These are phyloP conservation scores for Prosopocoilus inquinatus DNA, from an alignment of 2,888 invertebrate genomes.

Conservation along the genomic window DNA sequence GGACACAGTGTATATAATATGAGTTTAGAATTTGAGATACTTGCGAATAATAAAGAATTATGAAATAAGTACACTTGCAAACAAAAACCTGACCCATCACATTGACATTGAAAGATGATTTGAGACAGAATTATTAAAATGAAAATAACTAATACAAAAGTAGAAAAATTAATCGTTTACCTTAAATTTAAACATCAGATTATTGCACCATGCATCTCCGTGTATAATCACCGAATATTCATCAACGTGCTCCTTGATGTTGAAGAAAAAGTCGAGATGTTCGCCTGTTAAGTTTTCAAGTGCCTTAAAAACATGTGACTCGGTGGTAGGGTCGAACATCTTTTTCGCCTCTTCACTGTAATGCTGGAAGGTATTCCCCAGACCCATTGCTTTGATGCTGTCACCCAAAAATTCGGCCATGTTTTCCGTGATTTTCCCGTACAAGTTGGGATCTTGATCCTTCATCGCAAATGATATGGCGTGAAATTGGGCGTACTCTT, in stretches of 20 bases:
- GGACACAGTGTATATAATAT: no score
- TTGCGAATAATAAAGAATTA: no score
- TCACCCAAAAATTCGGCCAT: slow-evolving; percentile 8
- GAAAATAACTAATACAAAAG: not conserved
- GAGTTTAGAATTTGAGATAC: no score
- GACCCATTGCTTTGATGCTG: slow-evolving; percentile 1
- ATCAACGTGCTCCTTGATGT: not conserved
- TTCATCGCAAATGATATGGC: slow-evolving; percentile 34
- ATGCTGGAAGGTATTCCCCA: not conserved
- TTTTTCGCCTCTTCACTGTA: not conserved
- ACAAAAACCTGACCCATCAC: no score
- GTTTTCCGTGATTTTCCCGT: slow-evolving; percentile 20
- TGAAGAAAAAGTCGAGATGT: slow-evolving; percentile 1
- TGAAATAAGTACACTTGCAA: no score
- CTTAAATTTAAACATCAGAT: slow-evolving; percentile 28
- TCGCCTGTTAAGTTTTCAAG: slow-evolving; percentile 7
- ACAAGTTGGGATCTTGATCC: slow-evolving; percentile 25
- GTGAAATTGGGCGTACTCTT: slow-evolving; percentile 34
- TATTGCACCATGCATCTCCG: slow-evolving; percentile 31
- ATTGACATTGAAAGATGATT: no score
- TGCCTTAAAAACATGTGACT: not conserved
- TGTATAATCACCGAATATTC: slow-evolving; percentile 23
- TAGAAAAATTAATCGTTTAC: slow-evolving; percentile 9
- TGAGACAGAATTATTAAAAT: no score
- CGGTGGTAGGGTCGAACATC: slow-evolving; percentile 7